Base-by-base conservation (phyloP, 1,140 invertebrate species). In the Drosophila sechellia region DNA sequence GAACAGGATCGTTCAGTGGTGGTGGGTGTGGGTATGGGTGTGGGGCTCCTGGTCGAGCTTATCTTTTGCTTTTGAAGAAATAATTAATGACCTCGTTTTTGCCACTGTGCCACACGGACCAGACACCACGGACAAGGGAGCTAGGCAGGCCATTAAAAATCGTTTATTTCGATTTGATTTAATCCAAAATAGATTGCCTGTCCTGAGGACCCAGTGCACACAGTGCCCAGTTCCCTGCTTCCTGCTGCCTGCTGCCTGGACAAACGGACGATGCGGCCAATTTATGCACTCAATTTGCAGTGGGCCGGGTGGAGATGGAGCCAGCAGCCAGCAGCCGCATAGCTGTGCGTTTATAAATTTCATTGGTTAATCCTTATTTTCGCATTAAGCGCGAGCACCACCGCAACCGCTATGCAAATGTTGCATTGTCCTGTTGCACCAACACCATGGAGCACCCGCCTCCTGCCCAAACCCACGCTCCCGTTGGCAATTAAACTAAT, bases 131-230 rank as follows among this genome's bases (percentile, higher is more conserved):
- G 57, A 27, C 25, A 22, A 35, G 12, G 37, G 25, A 15, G 39
- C 10, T 50, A 34, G 39, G 13, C 57, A 31, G 84, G 83, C 90
- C 90, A 91, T 91, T 91, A 91, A 91, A 91, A 91, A 91, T 91
- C 90, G 90, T 91, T 91, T 91, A 91, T 91, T 91, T 91, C 90
- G 90, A 91, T 90, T 91, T 91, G 90, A 91, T 91, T 91, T 91
- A 91, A 91, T 91, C 90, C 86, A 86, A 77, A 90, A 91, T 91
- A 83, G 81, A 85, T 90, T 87, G 89, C 84, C 85, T 74, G 84
- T 89, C 75, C 70, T 31, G 43, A 31, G 31, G 31, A 31, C 31
- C 31, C 27, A 31, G 31, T 31, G 31, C 42, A 45, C 39, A 22
- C 22, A 55, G 50, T 42, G 17, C 20, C 13, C 43, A 20, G 43